Evolutionary conservation across 2,888 invertebrate genomes (phyloP), one percentile per base, ranked within the genome.

Genomic region (Ophion ellenae): DNA sequence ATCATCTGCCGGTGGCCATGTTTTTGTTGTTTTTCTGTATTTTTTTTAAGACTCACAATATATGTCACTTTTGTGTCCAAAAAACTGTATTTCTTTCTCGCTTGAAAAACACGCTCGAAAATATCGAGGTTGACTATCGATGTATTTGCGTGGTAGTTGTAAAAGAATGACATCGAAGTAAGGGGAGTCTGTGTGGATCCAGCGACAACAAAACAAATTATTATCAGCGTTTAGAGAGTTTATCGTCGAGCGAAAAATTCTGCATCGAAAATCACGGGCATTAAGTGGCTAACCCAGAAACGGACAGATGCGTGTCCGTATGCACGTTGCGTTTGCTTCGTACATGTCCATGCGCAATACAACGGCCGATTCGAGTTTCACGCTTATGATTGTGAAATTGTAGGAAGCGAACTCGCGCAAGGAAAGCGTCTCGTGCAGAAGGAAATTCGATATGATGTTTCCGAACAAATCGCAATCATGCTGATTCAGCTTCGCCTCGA

Each of bases 281-380:
- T 87, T 83, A 84, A 84, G 24, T 40, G 61, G 11, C 67, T 80
- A 89, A 87, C 87, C 89, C 84, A 88, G 86, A 88, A 88, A 88
- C 81, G 71, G 87, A 88, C 75, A 78, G 83, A 89, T 74, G 87
- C 89, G 86, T 88, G 86, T 88, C 88, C 74, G 36, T 70, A 28
- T 53, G 53, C 32, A 66, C 66, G 71, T 28, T 20, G 45, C 36
- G 76, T 59, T 53, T 53, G 53, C 85, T 73, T 73, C 14, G 3
- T 10, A 24, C n/a, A 11, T 71, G 57, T 74, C 64, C 77, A 76
- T 45, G 17, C 61, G 28, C 59, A 40, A 45, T n/a, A 78, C 70
- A 36, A 71, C 63, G 63, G 64, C 64, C 63, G 66, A 71, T 76
- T 81, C 75, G 63, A 84, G 79, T 57, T 83, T 83, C 67, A 57